Evolutionary conservation across 2,113 vertebrate genomes (phyloP).

Genomic region (Malurus alboscapulatus): DNA sequence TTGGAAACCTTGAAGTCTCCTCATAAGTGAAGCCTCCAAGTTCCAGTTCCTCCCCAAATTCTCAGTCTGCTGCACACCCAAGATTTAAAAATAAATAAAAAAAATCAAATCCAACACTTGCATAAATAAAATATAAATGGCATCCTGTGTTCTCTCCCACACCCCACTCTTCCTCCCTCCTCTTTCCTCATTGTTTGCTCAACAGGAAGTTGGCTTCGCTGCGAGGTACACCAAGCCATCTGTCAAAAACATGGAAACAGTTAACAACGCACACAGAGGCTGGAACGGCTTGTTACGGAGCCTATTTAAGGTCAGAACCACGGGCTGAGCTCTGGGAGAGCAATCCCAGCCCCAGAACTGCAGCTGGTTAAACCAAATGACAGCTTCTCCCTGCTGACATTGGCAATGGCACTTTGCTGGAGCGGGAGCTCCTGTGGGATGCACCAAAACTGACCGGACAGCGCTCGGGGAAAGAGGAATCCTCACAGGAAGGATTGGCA

Average conservation of each 20-base stretch:
- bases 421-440: neutral
- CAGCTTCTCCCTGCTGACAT: neutral
- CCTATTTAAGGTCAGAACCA: slow-evolving; percentile 6
- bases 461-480: accelerated
- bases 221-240: slow-evolving; percentile 60
- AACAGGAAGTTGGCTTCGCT: slow-evolving; percentile 64
- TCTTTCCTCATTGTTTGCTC: slow-evolving; percentile 56
- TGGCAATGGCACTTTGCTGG: neutral
- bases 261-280: slow-evolving; percentile 9
- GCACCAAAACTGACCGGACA: neutral
- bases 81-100: neutral
- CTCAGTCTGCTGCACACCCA: neutral
- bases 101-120: neutral
- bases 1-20: slow-evolving; percentile 3
- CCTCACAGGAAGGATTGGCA: neutral
- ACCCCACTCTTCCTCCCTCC: slow-evolving; percentile 49
- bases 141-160: slow-evolving; percentile 55
- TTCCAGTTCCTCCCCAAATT: neutral
- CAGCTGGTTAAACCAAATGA: neutral
- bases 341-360: slow-evolving; percentile 26
- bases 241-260: slow-evolving; percentile 66
- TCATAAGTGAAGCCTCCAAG: neutral
- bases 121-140: slow-evolving; percentile 58
- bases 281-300: slow-evolving; percentile 28
- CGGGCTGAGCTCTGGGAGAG: neutral